Conservation (phyloP, 2,113 vertebrate species). For the Petromus typicus region DNA sequence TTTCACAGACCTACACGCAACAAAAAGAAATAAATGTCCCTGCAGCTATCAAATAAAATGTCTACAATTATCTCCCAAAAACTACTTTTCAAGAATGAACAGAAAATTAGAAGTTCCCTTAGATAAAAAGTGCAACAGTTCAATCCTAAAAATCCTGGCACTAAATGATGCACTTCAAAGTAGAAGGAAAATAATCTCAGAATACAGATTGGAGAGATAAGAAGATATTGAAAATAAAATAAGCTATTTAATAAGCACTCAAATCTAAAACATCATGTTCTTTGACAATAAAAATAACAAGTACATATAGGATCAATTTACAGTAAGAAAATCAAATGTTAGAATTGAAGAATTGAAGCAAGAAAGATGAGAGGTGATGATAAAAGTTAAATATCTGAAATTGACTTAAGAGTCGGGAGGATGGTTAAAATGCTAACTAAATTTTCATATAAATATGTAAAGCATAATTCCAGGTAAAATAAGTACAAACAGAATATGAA, state of each 20-base stretch:
- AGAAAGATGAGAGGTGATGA: background rate
- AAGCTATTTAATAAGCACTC: background rate
- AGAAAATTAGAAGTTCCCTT: background rate
- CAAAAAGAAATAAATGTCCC: background rate
- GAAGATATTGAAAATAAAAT: background rate
- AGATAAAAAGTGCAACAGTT: background rate
- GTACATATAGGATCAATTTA: background rate
- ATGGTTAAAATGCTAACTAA: background rate
- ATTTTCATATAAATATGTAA: background rate
- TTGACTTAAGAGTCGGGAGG: background rate
- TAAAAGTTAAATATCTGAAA: background rate
- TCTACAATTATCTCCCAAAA: background rate
- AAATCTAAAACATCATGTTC: background rate
- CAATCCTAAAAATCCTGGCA: background rate
- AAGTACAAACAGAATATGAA: background rate
- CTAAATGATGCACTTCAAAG: background rate
- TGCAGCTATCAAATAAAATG: background rate
- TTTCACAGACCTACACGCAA: background rate
- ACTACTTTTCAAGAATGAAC: background rate
- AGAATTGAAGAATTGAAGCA: background rate
- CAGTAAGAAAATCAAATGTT: background rate
- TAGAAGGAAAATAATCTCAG: background rate
- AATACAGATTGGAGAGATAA: background rate
- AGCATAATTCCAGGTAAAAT: conserved; percentile 23
- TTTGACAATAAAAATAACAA: background rate